Base-by-base conservation (phyloP, 2,888 invertebrate species). In the Pantelozetes paolii region DNA sequence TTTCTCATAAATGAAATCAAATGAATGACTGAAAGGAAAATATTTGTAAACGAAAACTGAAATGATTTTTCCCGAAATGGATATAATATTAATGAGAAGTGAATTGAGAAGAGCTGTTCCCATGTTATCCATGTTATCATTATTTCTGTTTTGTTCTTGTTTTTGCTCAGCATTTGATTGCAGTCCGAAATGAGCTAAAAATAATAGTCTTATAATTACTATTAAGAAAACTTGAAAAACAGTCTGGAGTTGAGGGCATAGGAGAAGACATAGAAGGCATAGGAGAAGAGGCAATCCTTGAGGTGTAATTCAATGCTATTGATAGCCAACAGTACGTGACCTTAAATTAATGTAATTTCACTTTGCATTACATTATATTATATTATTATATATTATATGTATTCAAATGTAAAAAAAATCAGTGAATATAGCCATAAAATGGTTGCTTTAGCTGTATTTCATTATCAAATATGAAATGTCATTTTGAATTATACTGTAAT, bases 161-260 rank as follows among this genome's bases (percentile, higher is more conserved):
- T 64, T n/a, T n/a, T n/a, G n/a, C 28, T 36, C 30, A 64, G n/a
- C 64, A 36, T 59, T 59, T 59, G 36, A 64, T 64, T 64, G 64
- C 64, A 59, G 54, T 59, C 23, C 36, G 32, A 36, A 59, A 64
- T 36, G 64, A 64, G 40, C 64, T 30, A 6, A 36, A 62, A 64
- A 64, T 64, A 64, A 64, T 64, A 64, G 64, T 8, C 64, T 8
- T 64, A 64, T 64, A 64, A 64, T 64, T 64, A 40, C 64, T 30
- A 30, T 30, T 30, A 57, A 28, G 26, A 18, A 15, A 20, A 32
- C 8, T 3, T 54, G 2, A 23, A 32, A 30, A 30, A 40, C 15
- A 64, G 20, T 30, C 5, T 6, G 8, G 5, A 50, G 50, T 23
- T 23, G 20, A 50, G 23, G 45, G 50, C 50, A 20, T 20, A 50